Conservation (phyloP, 2,888 invertebrate species). For the Crematogaster levior region DNA sequence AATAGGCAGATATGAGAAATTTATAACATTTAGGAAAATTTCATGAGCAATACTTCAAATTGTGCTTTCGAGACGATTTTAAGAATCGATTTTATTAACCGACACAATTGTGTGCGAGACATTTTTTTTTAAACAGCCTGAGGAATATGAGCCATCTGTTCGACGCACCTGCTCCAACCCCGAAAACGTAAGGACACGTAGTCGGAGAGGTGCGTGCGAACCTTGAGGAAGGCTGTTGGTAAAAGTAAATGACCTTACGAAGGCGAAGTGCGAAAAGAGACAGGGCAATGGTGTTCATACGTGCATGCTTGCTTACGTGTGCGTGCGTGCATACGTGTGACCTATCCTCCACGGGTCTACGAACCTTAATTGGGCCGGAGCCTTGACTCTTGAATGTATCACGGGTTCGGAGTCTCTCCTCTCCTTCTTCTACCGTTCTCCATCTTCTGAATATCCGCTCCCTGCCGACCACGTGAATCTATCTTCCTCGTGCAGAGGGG, state of each 20-base stretch:
- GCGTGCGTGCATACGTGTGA: constrained; percentile 58
- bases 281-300: constrained; percentile 15
- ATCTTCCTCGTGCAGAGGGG: constrained; percentile 54
- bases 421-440: constrained; percentile 32
- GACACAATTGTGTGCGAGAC: background rate
- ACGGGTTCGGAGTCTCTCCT: constrained; percentile 54
- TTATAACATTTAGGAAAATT: background rate
- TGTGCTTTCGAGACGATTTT: background rate
- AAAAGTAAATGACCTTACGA: constrained; percentile 84
- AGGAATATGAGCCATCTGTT: constrained; percentile 48
- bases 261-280: constrained; percentile 45
- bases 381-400: constrained; percentile 77
- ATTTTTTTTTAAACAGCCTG: background rate
- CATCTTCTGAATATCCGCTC: constrained; percentile 60
- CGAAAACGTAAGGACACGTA: constrained; percentile 50
- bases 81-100: background rate
- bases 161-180: constrained; percentile 53
- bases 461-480: constrained; percentile 52
- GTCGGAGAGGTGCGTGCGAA: constrained; percentile 55
- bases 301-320: background rate
- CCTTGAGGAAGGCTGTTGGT: constrained; percentile 77
- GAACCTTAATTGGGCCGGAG: constrained; percentile 81
- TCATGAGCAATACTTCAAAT: too few relatives aligned
- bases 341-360: constrained; percentile 79
- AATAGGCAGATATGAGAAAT: background rate